A percentile compares a stretch with the other conserved stretches of the same genome.
phyloP scores from a whole-genome alignment of 37 sponge, comb jelly and placozoan genomes.

The Aphrocallistes beatrix region DNA sequence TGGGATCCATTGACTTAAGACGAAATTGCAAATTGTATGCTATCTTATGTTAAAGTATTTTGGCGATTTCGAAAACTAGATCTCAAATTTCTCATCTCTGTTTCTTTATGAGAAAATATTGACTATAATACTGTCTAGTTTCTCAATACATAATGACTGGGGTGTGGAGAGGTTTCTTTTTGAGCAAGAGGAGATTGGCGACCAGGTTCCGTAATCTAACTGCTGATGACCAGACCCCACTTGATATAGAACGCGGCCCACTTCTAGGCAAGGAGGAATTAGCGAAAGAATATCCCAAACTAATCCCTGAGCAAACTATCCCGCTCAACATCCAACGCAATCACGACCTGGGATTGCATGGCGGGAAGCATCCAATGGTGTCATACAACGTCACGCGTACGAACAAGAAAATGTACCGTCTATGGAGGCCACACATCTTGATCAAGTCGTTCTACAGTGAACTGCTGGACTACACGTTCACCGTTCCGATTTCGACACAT shows the following conservation, averaged over 20 bases:
- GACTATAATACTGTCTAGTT: too few relatives aligned
- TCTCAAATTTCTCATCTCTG: too few relatives aligned
- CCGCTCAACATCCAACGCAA: neutral
- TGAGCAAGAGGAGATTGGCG: neutral
- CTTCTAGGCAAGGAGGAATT: neutral
- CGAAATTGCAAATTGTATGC: too few relatives aligned
- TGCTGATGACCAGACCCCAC: neutral
- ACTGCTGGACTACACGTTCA: conserved; percentile 29
- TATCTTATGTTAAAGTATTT: too few relatives aligned
- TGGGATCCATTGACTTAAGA: too few relatives aligned
- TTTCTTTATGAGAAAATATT: too few relatives aligned
- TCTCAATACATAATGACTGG: neutral
- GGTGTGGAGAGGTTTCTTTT: neutral
- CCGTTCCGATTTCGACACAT: conserved; percentile 36
- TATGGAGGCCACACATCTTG: conserved; percentile 62
- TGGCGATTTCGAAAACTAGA: too few relatives aligned
- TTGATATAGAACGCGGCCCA: neutral
- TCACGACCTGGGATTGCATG: neutral
- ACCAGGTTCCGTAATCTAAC: neutral
- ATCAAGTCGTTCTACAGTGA: conserved; percentile 44
- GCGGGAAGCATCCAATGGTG: neutral
- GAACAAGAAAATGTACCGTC: conserved; percentile 41
- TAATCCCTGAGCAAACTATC: neutral
- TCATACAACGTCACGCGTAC: neutral
- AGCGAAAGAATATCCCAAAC: neutral